A percentile compares a stretch with the other conserved stretches of the same genome.
Evolutionary conservation across 2,888 invertebrate species (phyloP).

Genomic region (Sarcophaga caerulescens): DNA sequence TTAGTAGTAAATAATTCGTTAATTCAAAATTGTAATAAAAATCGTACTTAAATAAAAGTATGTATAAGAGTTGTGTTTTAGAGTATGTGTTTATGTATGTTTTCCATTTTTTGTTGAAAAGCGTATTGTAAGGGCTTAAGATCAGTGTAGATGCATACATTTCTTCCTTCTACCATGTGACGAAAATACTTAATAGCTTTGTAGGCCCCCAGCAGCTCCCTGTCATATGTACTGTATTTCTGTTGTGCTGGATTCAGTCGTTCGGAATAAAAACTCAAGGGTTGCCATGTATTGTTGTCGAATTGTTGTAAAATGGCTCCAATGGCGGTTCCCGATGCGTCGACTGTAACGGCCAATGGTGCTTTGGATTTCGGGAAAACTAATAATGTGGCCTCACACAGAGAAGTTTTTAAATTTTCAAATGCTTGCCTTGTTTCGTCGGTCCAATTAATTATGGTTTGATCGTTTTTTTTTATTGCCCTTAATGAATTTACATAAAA

Average conservation of each 20-base stretch:
- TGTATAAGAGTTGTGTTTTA: too few relatives aligned
- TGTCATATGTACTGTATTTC: constrained; percentile 53
- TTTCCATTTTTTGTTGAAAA: constrained; percentile 72
- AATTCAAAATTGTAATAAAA: too few relatives aligned
- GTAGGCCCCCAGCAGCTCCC: constrained; percentile 49
- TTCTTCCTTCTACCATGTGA: constrained; percentile 76
- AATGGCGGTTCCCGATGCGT: constrained; percentile 24
- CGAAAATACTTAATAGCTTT: constrained; percentile 58
- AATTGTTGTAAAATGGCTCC: constrained; percentile 46
- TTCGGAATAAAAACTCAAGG: constrained; percentile 48
- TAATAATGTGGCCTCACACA: constrained; percentile 32
- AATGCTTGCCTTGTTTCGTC: not conserved
- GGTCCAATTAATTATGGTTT: constrained; percentile 12
- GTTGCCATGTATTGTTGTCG: constrained; percentile 31
- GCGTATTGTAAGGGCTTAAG: constrained; percentile 77
- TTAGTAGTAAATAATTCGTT: too few relatives aligned
- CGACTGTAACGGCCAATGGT: constrained; percentile 28
- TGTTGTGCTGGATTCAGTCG: constrained; percentile 40
- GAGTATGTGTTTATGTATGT: too few relatives aligned
- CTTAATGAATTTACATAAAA: not conserved
- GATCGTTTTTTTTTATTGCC: constrained; percentile 1
- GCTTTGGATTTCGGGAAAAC: constrained; percentile 19
- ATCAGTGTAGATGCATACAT: constrained; percentile 74
- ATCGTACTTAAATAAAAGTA: too few relatives aligned
- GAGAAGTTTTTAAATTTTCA: constrained; percentile 9